Conservation (phyloP, 2,113 vertebrate species). For the Ornithorhynchus anatinus region DNA sequence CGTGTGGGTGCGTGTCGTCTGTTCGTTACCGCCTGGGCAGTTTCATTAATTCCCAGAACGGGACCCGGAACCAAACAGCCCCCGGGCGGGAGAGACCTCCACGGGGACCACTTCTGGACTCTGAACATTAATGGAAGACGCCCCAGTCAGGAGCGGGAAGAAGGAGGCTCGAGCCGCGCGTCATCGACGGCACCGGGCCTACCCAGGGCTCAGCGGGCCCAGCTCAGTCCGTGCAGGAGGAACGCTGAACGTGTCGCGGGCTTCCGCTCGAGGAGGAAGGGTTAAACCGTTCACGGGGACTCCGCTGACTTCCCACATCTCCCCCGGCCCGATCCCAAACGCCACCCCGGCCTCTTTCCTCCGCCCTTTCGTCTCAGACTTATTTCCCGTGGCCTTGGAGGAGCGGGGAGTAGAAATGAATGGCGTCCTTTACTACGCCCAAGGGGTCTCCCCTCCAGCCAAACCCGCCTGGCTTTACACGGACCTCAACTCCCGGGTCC, state of each 20-base stretch:
- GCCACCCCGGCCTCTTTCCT: slow-evolving; percentile 8
- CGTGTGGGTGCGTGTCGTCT: slow-evolving; percentile 19
- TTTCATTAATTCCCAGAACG: slow-evolving; percentile 22
- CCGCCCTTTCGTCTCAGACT: slow-evolving; percentile 44
- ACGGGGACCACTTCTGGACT: background rate
- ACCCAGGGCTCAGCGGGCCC: too few species aligned
- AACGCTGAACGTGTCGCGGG: too few species aligned
- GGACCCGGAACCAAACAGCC: background rate
- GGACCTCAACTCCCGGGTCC: slow-evolving; percentile 31
- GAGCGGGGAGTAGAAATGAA: slow-evolving; percentile 64
- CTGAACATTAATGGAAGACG: background rate
- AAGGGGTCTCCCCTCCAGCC: slow-evolving; percentile 50
- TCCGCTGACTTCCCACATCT: slow-evolving; percentile 49
- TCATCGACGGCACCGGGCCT: too few species aligned
- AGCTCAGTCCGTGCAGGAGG: too few species aligned
- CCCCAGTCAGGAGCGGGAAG: slow-evolving; percentile 22
- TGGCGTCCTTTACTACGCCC: slow-evolving; percentile 47
- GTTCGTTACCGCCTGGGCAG: slow-evolving; percentile 28
- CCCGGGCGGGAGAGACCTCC: slow-evolving; percentile 17
- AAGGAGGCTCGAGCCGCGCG: slow-evolving; percentile 1
- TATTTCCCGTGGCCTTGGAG: slow-evolving; percentile 65
- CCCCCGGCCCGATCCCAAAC: slow-evolving; percentile 57
- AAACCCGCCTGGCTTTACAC: slow-evolving; percentile 47
- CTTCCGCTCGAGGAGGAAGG: too few species aligned
- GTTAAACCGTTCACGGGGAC: too few species aligned